Percentiles rank a stretch among this genome's conserved stretches.
These are phyloP conservation scores for Sprattus sprattus DNA, from an alignment of 2,113 vertebrate genomes.

Conservation along the genomic window DNA sequence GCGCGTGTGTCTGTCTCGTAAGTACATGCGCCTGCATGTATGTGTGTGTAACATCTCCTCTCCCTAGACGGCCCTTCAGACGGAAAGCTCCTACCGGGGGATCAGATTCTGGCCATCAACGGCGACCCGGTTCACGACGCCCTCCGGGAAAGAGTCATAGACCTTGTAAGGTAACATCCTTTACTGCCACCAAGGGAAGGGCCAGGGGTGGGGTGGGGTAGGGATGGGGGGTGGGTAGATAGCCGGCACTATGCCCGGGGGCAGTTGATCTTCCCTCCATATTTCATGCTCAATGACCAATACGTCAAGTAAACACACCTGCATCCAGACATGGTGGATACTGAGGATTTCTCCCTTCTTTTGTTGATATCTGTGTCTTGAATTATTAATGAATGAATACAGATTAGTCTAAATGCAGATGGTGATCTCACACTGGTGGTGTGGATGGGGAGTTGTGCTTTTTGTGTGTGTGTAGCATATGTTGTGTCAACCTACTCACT, in stretches of 20 bases:
- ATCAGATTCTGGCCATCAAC: constrained; percentile 96
- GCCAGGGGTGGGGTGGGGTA: constrained; percentile 52
- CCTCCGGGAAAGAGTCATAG: constrained; percentile 93
- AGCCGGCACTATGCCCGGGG: background rate
- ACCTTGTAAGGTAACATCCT: constrained; percentile 93
- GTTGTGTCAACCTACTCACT: background rate
- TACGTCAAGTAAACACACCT: background rate
- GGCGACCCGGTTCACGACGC: constrained; percentile 92
- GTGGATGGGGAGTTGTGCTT: background rate
- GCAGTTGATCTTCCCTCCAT: background rate
- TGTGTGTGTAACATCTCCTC: constrained; percentile 29
- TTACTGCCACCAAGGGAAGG: constrained; percentile 69
- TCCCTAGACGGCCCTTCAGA: constrained; percentile 88
- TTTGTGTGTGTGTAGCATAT: background rate
- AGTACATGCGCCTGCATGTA: too few relatives aligned
- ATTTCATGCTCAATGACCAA: background rate
- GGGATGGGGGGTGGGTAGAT: background rate
- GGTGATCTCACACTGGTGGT: background rate
- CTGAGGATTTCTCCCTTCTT: background rate
- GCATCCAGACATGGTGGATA: too few relatives aligned
- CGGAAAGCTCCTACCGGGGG: constrained; percentile 92
- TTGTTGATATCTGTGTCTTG: background rate
- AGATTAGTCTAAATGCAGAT: background rate
- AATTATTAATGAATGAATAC: background rate
- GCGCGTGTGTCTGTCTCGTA: constrained; percentile 21